These are phyloP conservation scores for Acipenser oxyrinchus DNA, from an alignment of 2,797 vertebrate genomes.

Conservation along the genomic window DNA sequence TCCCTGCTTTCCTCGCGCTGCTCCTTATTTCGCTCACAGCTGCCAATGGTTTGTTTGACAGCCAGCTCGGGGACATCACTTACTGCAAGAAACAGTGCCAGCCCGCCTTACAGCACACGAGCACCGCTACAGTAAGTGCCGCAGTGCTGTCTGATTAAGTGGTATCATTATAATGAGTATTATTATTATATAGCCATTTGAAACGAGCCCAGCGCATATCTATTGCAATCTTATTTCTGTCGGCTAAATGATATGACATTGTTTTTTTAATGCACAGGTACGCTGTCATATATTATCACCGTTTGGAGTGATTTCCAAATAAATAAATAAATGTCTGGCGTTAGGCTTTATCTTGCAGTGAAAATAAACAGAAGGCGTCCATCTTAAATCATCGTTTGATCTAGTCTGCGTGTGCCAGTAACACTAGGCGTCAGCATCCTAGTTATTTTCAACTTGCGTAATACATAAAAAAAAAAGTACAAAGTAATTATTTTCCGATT, in stretches of 20 bases:
- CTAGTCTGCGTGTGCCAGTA: too few relatives aligned
- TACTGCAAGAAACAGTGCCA: constrained; percentile 84
- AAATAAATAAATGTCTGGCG: too few relatives aligned
- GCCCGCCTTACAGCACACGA: constrained; percentile 64
- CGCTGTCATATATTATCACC: not conserved
- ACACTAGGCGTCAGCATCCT: too few relatives aligned
- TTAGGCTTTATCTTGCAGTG: too few relatives aligned
- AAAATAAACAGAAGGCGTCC: too few relatives aligned
- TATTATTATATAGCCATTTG: not conserved
- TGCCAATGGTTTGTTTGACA: constrained; percentile 69
- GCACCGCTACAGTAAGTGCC: constrained; percentile 66
- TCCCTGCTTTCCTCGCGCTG: constrained; percentile 49
- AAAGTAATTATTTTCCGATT: too few relatives aligned
- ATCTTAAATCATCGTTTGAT: too few relatives aligned
- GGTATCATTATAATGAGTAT: not conserved
- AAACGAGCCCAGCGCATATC: not conserved
- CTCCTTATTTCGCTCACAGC: constrained; percentile 51
- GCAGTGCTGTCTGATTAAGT: not conserved
- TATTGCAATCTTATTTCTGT: not conserved
- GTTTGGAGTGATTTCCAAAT: not conserved
- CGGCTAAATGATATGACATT: not conserved
- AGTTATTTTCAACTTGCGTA: too few relatives aligned
- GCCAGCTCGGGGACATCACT: constrained; percentile 80
- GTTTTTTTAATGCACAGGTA: not conserved
- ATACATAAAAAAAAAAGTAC: too few relatives aligned